These are phyloP conservation scores for Coptodon bakossiorum DNA, from an alignment of 2,113 vertebrate species.

Conservation along the genomic window DNA sequence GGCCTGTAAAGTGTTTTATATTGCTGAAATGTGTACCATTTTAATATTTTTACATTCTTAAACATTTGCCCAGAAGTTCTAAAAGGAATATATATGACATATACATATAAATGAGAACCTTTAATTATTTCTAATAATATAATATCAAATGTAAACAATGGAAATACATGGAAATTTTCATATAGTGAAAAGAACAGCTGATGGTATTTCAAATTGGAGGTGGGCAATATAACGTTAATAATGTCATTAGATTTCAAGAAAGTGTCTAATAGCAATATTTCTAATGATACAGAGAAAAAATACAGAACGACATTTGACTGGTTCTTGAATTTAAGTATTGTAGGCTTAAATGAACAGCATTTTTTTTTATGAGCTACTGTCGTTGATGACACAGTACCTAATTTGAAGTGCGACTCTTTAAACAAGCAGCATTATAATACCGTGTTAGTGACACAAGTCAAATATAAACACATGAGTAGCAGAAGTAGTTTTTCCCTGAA, in stretches of 20 bases:
- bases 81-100: neutral
- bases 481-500: neutral
- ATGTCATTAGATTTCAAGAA: neutral
- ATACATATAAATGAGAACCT: neutral
- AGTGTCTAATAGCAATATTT: neutral
- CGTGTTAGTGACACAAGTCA: neutral
- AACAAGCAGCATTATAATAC: neutral
- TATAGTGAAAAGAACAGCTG: neutral
- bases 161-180: neutral
- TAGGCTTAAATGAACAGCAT: neutral
- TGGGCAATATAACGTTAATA: neutral
- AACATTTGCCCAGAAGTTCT: neutral
- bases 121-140: neutral
- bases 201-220: fast-evolving
- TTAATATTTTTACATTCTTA: neutral
- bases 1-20: neutral
- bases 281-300: neutral
- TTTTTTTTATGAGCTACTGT: neutral
- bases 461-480: neutral
- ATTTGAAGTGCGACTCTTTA: neutral
- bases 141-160: neutral
- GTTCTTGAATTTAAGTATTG: neutral
- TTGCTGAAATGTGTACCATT: neutral
- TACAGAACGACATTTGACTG: neutral
- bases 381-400: neutral